phyloP scores from a whole-genome alignment of 1,140 invertebrate species.

The Fopius arisanus region DNA sequence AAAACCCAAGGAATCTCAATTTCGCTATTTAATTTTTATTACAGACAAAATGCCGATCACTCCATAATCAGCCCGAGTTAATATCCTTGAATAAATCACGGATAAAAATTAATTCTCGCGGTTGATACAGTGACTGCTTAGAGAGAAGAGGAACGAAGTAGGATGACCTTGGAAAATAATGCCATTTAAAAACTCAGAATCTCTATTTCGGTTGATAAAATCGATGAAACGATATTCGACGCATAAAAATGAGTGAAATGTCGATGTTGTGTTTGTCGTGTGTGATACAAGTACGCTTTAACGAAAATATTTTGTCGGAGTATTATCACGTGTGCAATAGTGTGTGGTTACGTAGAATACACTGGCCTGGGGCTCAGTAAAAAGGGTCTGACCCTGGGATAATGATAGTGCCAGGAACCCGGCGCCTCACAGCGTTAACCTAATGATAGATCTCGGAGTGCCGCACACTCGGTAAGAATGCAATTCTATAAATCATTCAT shows the following conservation, averaged over 20 bases:
- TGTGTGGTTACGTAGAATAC: constrained; percentile 19
- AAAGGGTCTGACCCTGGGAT: constrained; percentile 34
- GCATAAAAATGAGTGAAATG: background rate
- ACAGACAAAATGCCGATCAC: no score
- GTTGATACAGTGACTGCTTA: no score
- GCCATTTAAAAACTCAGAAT: no score
- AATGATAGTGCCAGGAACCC: constrained; percentile 44
- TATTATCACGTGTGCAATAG: background rate
- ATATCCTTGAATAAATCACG: no score
- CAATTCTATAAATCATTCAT: constrained; percentile 45
- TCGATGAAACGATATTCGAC: no score
- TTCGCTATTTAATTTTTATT: no score
- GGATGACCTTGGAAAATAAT: no score
- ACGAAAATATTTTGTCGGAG: background rate
- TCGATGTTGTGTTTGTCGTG: background rate
- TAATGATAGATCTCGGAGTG: constrained; percentile 46
- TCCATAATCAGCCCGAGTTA: no score
- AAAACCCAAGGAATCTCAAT: no score
- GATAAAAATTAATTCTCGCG: no score
- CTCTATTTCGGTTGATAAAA: no score
- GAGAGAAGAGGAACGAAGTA: no score
- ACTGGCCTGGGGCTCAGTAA: constrained; percentile 20
- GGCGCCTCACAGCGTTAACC: constrained; percentile 45
- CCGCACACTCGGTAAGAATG: constrained; percentile 35
- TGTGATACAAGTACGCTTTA: background rate